Conservation (phyloP, 2,797 vertebrate genomes). For the Tiaroga cobitis region DNA sequence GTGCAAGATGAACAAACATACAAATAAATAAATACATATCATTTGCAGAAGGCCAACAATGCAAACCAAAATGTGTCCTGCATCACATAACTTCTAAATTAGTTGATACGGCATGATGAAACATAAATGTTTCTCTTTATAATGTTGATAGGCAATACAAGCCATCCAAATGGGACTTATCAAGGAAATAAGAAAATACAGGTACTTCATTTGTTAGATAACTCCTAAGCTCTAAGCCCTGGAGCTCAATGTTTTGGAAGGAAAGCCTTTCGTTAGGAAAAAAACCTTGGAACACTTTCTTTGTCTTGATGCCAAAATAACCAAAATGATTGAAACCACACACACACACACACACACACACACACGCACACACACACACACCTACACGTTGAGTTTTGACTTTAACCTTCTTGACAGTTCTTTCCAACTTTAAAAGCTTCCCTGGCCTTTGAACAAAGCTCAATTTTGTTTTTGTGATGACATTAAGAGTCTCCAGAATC, state of each 20-base stretch:
- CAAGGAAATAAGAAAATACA: conserved; percentile 2
- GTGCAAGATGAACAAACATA: neutral
- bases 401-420: neutral
- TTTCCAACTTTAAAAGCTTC: neutral
- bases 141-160: neutral
- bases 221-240: no score
- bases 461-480: neutral
- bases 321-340: conserved; percentile 23
- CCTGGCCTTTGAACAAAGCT: neutral
- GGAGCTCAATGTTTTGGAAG: neutral
- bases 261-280: neutral
- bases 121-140: neutral
- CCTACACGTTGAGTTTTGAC: neutral
- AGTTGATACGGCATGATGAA: neutral
- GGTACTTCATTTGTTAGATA: conserved; percentile 5
- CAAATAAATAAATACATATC: neutral
- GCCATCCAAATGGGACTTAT: neutral
- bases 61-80: neutral
- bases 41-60: neutral
- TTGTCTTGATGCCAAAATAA: conserved; percentile 26
- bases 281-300: conserved; percentile 21
- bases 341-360: neutral
- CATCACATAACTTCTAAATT: neutral
- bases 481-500: conserved; percentile 1
- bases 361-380: neutral